Evolutionary conservation across 2,797 vertebrate species (phyloP).

Genomic region (Bryconaethiops microstoma): DNA sequence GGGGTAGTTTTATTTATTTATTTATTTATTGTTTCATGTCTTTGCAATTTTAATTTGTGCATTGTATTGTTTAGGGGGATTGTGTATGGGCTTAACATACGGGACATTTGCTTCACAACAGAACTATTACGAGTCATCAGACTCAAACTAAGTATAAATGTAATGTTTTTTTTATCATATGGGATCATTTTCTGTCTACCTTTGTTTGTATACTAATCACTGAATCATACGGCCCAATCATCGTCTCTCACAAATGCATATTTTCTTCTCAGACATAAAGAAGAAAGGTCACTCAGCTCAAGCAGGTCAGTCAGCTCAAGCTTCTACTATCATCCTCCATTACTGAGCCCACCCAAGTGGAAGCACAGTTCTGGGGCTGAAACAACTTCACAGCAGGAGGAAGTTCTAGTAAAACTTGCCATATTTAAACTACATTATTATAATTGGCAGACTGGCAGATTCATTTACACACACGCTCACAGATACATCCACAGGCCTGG

Average conservation of each 20-base stretch:
- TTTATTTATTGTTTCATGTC: constrained; percentile 32
- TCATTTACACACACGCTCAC: constrained; percentile 2
- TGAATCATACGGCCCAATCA: background rate
- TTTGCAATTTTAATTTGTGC: constrained; percentile 22
- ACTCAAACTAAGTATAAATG: background rate
- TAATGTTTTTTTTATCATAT: background rate
- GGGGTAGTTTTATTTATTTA: constrained; percentile 25
- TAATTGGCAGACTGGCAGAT: constrained; percentile 29
- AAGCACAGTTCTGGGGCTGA: constrained; percentile 30
- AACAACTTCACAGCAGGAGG: constrained; percentile 11
- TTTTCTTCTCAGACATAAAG: background rate
- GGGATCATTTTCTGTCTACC: background rate
- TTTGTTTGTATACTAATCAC: constrained; percentile 30
- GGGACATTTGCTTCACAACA: constrained; percentile 16
- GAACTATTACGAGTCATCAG: background rate
- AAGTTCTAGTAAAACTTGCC: constrained; percentile 18
- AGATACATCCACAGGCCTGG: background rate
- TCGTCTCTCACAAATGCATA: background rate
- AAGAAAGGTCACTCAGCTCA: too few species aligned
- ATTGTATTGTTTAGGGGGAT: background rate
- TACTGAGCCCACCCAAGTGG: constrained; percentile 61
- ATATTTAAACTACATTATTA: constrained; percentile 47
- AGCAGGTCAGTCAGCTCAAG: constrained; percentile 9
- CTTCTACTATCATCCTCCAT: constrained; percentile 59
- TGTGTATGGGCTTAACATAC: background rate